Evolutionary conservation across 2,888 invertebrate species (phyloP).

Genomic region (Melinopterus prodromus): DNA sequence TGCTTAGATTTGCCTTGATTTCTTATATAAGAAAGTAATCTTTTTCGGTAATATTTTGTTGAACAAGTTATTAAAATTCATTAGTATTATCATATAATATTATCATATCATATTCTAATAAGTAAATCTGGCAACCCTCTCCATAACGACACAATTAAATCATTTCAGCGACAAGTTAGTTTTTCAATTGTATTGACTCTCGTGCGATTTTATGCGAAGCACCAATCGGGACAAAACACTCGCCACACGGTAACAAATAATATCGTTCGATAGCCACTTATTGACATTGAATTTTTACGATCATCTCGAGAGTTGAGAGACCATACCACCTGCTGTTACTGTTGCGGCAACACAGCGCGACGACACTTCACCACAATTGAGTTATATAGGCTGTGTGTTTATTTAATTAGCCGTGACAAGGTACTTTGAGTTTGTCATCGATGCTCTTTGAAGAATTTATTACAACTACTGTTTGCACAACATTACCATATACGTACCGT

Average conservation of each 20-base stretch:
- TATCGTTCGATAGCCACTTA: not conserved
- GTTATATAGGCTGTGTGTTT: constrained; percentile 17
- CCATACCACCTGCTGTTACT: constrained; percentile 17
- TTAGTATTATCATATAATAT: too few species aligned
- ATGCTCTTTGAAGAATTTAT: constrained; percentile 24
- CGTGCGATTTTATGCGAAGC: too few species aligned
- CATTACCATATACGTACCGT: constrained; percentile 20
- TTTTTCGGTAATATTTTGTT: too few species aligned
- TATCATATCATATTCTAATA: too few species aligned
- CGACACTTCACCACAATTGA: constrained; percentile 24
- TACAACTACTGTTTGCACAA: constrained; percentile 16
- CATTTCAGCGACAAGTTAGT: too few species aligned
- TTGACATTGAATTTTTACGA: constrained; percentile 26
- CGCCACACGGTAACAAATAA: not conserved
- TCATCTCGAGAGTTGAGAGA: not conserved
- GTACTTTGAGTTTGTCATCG: constrained; percentile 23
- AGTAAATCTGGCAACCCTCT: too few species aligned
- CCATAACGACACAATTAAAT: too few species aligned
- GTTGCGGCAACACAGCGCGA: constrained; percentile 20
- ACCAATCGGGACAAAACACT: too few species aligned
- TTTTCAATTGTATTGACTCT: too few species aligned
- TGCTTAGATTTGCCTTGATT: too few species aligned
- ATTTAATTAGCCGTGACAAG: constrained; percentile 20
- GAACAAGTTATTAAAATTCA: too few species aligned
- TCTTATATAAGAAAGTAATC: too few species aligned